Conservation (phyloP, 2,888 invertebrate species). For the Aporophyla lueneburgensis region DNA sequence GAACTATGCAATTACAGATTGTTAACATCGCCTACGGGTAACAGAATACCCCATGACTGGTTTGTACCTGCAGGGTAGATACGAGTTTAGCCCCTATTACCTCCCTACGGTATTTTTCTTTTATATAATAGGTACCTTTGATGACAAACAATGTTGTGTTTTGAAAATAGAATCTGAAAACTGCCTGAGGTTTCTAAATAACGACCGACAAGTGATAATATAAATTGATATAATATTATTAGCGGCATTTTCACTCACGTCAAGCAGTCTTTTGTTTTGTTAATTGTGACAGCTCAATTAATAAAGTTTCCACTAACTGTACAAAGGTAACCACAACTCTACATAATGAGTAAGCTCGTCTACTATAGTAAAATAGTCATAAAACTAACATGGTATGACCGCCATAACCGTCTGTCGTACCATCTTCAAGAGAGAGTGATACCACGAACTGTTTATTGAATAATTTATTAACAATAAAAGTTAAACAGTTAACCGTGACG, state of each 20-base stretch:
- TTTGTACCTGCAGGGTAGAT: neutral
- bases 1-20: conserved; percentile 52
- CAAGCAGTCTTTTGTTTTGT: neutral
- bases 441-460: conserved; percentile 33
- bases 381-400: conserved; percentile 33
- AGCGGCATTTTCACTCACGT: neutral
- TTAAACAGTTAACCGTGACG: conserved; percentile 51
- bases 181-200: neutral
- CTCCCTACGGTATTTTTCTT: conserved; percentile 5
- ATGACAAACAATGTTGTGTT: neutral
- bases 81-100: conserved; percentile 23
- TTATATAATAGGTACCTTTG: neutral
- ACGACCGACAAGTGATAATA: neutral
- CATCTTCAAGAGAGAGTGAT: conserved; percentile 40
- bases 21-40: conserved; percentile 48
- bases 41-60: conserved; percentile 21
- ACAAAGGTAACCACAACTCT: conserved; percentile 21
- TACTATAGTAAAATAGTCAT: conserved; percentile 46
- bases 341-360: neutral
- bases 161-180: neutral
- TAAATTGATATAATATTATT: neutral
- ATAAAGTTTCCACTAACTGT: conserved; percentile 28
- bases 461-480: conserved; percentile 51
- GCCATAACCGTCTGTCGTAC: conserved; percentile 39
- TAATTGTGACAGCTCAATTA: neutral